phyloP scores from a whole-genome alignment of 2,888 invertebrate species.

The Nasonia oneida region DNA sequence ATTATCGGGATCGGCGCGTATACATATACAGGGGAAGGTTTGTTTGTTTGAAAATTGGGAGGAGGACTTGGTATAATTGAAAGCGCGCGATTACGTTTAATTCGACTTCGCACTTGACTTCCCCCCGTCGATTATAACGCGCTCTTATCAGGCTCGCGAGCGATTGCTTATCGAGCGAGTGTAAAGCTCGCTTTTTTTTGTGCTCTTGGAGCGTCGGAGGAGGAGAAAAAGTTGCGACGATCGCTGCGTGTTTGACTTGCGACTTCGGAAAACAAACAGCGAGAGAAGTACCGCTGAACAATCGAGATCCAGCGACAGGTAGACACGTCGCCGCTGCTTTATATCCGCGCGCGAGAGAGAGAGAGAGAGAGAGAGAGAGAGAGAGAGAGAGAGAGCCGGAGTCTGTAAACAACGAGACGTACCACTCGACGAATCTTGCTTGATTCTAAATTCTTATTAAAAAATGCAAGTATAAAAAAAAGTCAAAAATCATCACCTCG shows the following conservation, averaged over 20 bases:
- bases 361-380: not conserved
- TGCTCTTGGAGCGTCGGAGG: too few relatives aligned
- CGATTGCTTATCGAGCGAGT: not conserved
- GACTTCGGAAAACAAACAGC: too few relatives aligned
- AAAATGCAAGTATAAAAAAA: too few relatives aligned
- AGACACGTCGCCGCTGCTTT: not conserved
- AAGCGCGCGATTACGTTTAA: too few relatives aligned
- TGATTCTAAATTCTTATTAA: too few relatives aligned
- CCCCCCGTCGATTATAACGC: too few relatives aligned
- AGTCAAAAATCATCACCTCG: too few relatives aligned
- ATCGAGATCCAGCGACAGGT: not conserved
- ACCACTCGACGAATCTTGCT: too few relatives aligned
- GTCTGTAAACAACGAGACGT: not conserved
- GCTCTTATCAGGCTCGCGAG: not conserved
- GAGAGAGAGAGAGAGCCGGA: not conserved
- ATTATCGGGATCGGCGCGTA: slow-evolving; percentile 30
- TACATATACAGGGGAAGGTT: not conserved
- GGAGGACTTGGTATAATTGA: too few relatives aligned
- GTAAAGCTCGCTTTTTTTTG: too few relatives aligned
- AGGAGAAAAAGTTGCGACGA: not conserved
- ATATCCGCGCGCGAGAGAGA: not conserved
- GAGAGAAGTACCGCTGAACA: not conserved
- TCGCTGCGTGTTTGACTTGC: not conserved
- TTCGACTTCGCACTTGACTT: too few relatives aligned
- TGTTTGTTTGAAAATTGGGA: too few relatives aligned